These are phyloP conservation scores for Columbina picui DNA, from an alignment of 2,113 vertebrate genomes.

Conservation along the genomic window DNA sequence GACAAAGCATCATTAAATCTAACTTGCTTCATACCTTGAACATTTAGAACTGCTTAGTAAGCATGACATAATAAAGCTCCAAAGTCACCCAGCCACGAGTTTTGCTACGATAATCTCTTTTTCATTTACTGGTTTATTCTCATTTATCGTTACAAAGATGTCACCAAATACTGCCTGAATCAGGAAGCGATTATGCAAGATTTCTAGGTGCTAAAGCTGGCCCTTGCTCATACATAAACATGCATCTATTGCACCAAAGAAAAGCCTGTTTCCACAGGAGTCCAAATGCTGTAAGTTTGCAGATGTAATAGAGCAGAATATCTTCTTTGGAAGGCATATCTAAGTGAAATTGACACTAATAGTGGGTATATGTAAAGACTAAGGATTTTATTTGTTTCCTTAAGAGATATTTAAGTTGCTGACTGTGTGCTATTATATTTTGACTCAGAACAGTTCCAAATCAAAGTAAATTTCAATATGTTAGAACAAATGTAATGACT, in stretches of 20 bases:
- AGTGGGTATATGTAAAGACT: neutral
- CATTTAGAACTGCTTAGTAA: neutral
- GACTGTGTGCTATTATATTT: neutral
- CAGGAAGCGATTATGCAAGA: neutral
- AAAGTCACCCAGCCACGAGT: neutral
- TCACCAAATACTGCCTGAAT: neutral
- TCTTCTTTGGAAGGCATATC: neutral
- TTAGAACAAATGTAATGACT: neutral
- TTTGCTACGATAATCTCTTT: neutral
- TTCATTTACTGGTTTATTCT: neutral
- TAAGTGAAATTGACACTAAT: neutral
- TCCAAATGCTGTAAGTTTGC: neutral
- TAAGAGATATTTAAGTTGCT: neutral
- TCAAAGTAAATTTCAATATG: conserved; percentile 24
- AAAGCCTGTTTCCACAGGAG: neutral
- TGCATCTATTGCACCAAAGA: neutral
- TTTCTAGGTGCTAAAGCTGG: neutral
- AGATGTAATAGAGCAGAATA: neutral
- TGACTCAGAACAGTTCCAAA: conserved; percentile 1
- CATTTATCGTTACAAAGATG: neutral
- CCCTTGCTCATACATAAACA: neutral
- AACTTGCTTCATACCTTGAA: neutral
- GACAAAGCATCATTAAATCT: neutral
- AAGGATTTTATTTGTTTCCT: neutral
- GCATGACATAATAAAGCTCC: neutral